A percentile compares a stretch with the other conserved stretches of the same genome.
Conservation (phyloP, 2,888 invertebrate species). For the Therioaphis trifolii region DNA sequence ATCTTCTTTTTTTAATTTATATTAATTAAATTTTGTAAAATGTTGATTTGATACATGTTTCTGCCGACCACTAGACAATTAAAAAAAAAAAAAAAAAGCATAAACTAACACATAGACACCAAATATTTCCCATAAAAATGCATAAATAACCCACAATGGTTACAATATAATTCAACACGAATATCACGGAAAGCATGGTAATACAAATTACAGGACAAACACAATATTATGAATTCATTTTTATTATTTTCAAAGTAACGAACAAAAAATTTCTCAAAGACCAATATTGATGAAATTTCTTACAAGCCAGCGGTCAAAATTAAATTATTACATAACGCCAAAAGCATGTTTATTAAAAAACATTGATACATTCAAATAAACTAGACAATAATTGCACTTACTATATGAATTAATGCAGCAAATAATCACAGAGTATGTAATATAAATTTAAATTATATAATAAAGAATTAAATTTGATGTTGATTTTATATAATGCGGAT, state of each 20-base stretch:
- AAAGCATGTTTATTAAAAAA: neutral
- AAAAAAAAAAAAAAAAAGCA: constrained; percentile 7
- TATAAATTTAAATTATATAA: constrained; percentile 4
- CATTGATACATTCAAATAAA: neutral
- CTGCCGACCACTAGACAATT: constrained; percentile 6
- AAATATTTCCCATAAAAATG: constrained; percentile 27
- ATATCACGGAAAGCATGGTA: constrained; percentile 25
- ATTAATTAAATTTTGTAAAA: neutral
- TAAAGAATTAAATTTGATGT: neutral
- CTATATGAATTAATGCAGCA: neutral
- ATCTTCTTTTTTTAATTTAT: neutral
- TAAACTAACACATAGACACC: constrained; percentile 24
- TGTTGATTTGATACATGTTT: neutral
- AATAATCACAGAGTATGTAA: constrained; percentile 12
- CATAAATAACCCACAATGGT: neutral
- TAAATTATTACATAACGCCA: neutral
- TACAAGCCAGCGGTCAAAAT: neutral
- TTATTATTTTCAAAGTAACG: neutral
- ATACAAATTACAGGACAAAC: constrained; percentile 1
- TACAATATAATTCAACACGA: neutral
- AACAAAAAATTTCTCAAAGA: neutral
- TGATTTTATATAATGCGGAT: constrained; percentile 3
- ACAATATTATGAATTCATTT: neutral
- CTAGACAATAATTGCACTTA: neutral
- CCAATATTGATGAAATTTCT: constrained; percentile 1